Evolutionary conservation across 1,140 invertebrate genomes (phyloP).

Genomic region (Mactra quadrangularis): DNA sequence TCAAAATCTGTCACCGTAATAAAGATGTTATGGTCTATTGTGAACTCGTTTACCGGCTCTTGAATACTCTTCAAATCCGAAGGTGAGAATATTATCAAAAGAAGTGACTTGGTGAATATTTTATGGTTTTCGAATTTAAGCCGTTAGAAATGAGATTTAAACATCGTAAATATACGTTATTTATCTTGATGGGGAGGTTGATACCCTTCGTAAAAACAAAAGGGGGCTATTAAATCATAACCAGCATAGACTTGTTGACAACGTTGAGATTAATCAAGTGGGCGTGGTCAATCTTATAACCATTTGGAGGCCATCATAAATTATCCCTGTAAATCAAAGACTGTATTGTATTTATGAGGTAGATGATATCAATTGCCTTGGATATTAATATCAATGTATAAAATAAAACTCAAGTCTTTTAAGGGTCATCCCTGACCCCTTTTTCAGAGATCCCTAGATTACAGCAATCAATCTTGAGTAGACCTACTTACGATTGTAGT

Average conservation of each 20-base stretch:
- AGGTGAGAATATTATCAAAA: conserved; percentile 63
- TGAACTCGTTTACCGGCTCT: conserved; percentile 57
- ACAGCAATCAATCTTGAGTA: too few species aligned
- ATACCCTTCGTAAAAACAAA: conserved; percentile 8
- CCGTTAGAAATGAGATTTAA: conserved; percentile 34
- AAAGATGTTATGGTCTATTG: conserved; percentile 58
- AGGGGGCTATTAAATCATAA: not conserved
- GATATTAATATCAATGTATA: too few species aligned
- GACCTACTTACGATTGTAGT: too few species aligned
- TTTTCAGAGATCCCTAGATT: too few species aligned
- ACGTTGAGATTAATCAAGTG: too few species aligned
- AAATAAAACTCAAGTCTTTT: too few species aligned
- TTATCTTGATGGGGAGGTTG: conserved; percentile 24
- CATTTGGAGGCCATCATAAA: too few species aligned
- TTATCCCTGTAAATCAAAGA: too few species aligned
- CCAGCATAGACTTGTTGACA: not conserved
- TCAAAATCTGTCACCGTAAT: conserved; percentile 54
- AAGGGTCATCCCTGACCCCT: too few species aligned
- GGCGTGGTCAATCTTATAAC: too few species aligned
- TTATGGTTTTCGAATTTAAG: conserved; percentile 45
- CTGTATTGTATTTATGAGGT: too few species aligned
- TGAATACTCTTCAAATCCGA: conserved; percentile 54
- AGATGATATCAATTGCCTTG: too few species aligned
- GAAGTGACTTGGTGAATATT: conserved; percentile 30
- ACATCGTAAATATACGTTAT: conserved; percentile 59